Base-by-base conservation (phyloP, 92 coral and sea anemone species). In the Epizoanthus scotinus region DNA sequence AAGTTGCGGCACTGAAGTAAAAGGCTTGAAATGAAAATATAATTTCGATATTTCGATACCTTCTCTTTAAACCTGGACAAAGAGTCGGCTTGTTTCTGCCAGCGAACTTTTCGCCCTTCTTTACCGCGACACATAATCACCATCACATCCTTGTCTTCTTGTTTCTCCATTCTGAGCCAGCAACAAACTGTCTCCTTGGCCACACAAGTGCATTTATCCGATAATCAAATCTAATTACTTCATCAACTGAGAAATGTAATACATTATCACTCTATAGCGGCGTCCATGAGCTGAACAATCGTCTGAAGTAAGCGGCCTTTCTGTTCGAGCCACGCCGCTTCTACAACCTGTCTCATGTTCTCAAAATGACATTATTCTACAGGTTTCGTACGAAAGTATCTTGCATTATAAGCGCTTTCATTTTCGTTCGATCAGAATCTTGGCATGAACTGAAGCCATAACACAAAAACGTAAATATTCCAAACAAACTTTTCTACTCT, bases 111-210 rank as follows among this genome's bases (percentile, higher is more conserved):
- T 15, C 81, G 71, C 2, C 90, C 67, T 20, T 90, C 85, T 26
- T 50, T 49, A 4, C 97, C 94, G 6, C 91, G 94, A 63, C 97
- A 92, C 38, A 92, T 67, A 69, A 90, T 90, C 17, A 92, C 77
- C 19, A 92, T 85, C 0, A 90, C 65, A 3, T 87, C 92, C n/a
- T 79, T 62, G 15, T 92, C 94, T 26, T 89, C 83, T 59, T 78
- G 56, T 28, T 73, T 77, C 27, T 66, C 79, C 62, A 90, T 75
- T 74, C 54, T 75, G 19, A 20, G 25, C 69, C 36, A 25, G 25
- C 20, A 38, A 36, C 0, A 59, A 75, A 40, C 38, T 9, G 15
- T 7, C 19, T 61, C 6, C 67, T 56, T 57, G 21, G 53, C 15
- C 31, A 56, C 57, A 58, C 61, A 20, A 56, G 44, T 36, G 6